Evolutionary conservation across 2,888 invertebrate genomes (phyloP).

Genomic region (Drosophila robusta): DNA sequence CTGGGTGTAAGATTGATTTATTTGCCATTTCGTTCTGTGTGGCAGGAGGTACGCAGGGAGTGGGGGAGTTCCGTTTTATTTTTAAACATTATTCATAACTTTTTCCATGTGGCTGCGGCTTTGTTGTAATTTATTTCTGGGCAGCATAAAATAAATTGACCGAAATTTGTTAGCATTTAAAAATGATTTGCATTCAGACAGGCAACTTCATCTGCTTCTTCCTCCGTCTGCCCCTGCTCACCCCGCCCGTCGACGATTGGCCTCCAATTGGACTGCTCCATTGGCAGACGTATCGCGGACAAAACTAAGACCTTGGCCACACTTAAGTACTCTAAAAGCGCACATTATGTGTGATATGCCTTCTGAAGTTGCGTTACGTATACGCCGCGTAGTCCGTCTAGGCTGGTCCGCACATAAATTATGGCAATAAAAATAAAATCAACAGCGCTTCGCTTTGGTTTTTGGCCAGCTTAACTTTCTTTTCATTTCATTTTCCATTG

Average conservation of each 20-base stretch:
- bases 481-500: slow-evolving; percentile 14
- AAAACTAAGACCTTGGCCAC: slow-evolving; percentile 25
- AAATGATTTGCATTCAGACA: slow-evolving; percentile 71
- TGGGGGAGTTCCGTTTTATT: slow-evolving; percentile 45
- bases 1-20: slow-evolving; percentile 75
- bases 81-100: slow-evolving; percentile 76
- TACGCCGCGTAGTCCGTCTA: slow-evolving; percentile 28
- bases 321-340: slow-evolving; percentile 62
- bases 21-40: slow-evolving; percentile 50
- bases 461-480: slow-evolving; percentile 34
- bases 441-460: slow-evolving; percentile 49
- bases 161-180: slow-evolving; percentile 80
- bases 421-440: slow-evolving; percentile 75
- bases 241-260: slow-evolving; percentile 23
- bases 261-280: slow-evolving; percentile 18
- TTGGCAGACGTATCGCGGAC: slow-evolving; percentile 1
- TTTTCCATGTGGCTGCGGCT: slow-evolving; percentile 55
- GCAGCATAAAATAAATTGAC: slow-evolving; percentile 66
- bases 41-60: neutral
- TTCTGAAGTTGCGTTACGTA: slow-evolving; percentile 24
- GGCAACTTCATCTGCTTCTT: slow-evolving; percentile 3
- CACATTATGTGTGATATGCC: slow-evolving; percentile 36
- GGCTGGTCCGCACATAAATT: slow-evolving; percentile 57
- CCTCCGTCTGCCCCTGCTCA: neutral
- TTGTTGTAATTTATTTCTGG: slow-evolving; percentile 71